Evolutionary conservation across 1,140 invertebrate genomes (phyloP).

Genomic region (Drosophila sucinea): DNA sequence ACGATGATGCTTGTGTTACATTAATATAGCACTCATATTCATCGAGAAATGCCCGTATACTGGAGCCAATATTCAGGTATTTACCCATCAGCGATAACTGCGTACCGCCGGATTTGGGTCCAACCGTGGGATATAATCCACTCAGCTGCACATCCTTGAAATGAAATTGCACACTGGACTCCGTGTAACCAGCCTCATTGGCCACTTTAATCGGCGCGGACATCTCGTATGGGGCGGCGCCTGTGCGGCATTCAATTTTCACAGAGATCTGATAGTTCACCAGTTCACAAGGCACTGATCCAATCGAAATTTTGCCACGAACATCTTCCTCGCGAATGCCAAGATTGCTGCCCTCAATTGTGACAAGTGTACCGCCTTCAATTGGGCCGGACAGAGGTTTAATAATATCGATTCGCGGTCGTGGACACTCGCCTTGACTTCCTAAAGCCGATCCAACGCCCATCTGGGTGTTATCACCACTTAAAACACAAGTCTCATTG

Average conservation of each 20-base stretch:
- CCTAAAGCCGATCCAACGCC: not conserved
- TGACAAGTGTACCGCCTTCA: conserved; percentile 97
- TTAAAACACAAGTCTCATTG: conserved; percentile 88
- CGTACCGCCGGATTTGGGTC: conserved; percentile 97
- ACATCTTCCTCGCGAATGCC: conserved; percentile 96
- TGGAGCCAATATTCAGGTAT: conserved; percentile 96
- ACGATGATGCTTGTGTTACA: conserved; percentile 93
- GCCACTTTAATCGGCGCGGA: conserved; percentile 93
- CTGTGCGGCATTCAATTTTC: conserved; percentile 94
- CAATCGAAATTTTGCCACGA: conserved; percentile 94
- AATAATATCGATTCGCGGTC: conserved; percentile 97
- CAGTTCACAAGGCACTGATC: conserved; percentile 93
- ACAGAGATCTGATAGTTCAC: conserved; percentile 96
- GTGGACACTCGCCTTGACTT: conserved; percentile 92
- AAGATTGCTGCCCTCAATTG: conserved; percentile 97
- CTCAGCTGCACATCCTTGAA: conserved; percentile 93
- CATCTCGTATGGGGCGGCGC: conserved; percentile 89
- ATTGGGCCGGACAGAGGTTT: conserved; percentile 96
- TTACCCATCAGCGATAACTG: conserved; percentile 94
- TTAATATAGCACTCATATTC: conserved; percentile 95
- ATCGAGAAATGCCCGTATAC: conserved; percentile 93
- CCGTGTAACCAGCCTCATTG: conserved; percentile 94
- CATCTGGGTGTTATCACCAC: conserved; percentile 4
- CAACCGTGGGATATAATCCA: conserved; percentile 92
- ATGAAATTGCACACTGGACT: conserved; percentile 94